Evolutionary conservation across 1,140 invertebrate species (phyloP).

Genomic region (Phymorhynchus buccinoides): DNA sequence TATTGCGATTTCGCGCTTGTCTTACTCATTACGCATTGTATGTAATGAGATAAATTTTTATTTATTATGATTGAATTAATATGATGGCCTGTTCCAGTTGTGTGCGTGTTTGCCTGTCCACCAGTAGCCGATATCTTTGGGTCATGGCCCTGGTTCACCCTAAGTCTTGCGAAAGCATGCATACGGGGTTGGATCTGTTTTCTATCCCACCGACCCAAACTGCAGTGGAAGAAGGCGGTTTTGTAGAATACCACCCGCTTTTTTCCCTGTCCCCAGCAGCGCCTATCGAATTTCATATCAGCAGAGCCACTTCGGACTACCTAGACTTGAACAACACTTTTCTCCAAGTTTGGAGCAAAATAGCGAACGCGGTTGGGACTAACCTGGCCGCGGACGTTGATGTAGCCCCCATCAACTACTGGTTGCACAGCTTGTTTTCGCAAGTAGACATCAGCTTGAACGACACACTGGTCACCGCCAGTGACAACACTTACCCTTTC

Average conservation of each 20-base stretch:
- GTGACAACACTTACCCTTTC: background rate
- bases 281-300: background rate
- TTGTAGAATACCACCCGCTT: slow-evolving; percentile 7
- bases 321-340: slow-evolving; percentile 3
- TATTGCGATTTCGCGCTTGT: no score
- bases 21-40: no score
- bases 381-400: background rate
- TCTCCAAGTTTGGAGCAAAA: background rate
- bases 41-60: no score
- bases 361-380: background rate
- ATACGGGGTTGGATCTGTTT: background rate
- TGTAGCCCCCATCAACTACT: slow-evolving; percentile 20
- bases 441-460: slow-evolving; percentile 18
- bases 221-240: background rate
- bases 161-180: background rate
- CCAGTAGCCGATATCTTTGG: no score
- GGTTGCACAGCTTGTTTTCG: slow-evolving; percentile 23
- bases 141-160: background rate
- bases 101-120: no score
- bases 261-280: background rate
- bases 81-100: no score
- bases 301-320: background rate
- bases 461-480: slow-evolving; percentile 8
- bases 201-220: background rate
- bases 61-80: no score